phyloP scores from a whole-genome alignment of 2,113 vertebrate species.

The Sprattus sprattus region DNA sequence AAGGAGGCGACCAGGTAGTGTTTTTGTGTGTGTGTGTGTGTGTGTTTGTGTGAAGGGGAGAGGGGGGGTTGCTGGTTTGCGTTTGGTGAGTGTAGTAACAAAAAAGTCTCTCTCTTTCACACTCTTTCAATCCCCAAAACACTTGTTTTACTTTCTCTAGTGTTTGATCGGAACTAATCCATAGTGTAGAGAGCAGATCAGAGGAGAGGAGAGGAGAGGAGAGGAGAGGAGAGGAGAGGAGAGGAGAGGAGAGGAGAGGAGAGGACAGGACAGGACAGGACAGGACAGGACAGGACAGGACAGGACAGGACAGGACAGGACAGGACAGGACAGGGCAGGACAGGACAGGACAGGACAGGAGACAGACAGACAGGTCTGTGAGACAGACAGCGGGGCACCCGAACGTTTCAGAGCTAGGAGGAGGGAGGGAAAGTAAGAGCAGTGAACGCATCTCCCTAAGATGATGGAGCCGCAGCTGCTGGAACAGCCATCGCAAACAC shows the following conservation, averaged over 20 bases:
- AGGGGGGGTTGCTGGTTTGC: neutral
- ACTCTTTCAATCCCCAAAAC: neutral
- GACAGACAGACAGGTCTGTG: neutral
- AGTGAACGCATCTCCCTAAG: neutral
- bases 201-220: neutral
- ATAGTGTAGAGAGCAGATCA: neutral
- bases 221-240: neutral
- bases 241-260: neutral
- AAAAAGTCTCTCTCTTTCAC: neutral
- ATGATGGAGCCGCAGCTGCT: no score
- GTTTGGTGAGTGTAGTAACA: neutral
- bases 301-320: neutral
- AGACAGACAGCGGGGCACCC: no score
- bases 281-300: neutral
- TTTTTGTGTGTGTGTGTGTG: constrained; percentile 12
- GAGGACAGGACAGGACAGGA: neutral
- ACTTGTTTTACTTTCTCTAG: neutral
- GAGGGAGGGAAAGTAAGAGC: constrained; percentile 46
- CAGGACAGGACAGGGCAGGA: neutral
- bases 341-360: neutral
- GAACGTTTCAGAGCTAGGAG: no score
- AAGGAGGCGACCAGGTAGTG: neutral
- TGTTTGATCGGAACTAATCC: neutral
- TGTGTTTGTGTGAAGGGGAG: neutral
- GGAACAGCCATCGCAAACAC: no score